Evolutionary conservation across 2,113 vertebrate genomes (phyloP).

Genomic region (Nycticryphes semicollaris): DNA sequence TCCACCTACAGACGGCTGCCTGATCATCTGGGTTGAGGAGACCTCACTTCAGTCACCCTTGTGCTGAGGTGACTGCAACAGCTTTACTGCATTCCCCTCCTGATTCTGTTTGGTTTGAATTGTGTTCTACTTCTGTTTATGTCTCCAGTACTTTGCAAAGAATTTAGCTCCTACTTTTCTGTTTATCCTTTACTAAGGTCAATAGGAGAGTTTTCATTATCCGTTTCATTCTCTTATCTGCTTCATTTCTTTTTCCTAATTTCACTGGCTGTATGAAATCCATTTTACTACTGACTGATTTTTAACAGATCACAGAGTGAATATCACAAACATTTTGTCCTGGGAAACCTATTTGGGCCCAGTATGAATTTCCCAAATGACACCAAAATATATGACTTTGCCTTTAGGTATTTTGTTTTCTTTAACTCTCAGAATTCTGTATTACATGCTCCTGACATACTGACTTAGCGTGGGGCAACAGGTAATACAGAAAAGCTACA

Average conservation of each 20-base stretch:
- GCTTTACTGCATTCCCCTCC: neutral
- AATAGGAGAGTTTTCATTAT: neutral
- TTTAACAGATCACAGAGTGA: neutral
- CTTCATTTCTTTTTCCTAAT: neutral
- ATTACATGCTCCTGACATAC: neutral
- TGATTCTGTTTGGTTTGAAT: neutral
- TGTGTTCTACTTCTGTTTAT: neutral
- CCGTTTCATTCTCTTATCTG: neutral
- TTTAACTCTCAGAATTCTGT: neutral
- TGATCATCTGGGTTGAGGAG: neutral
- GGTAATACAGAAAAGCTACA: neutral
- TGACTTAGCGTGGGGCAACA: neutral
- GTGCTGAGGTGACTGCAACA: neutral
- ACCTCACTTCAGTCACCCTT: neutral
- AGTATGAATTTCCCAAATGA: neutral
- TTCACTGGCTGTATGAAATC: neutral
- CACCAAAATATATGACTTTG: neutral
- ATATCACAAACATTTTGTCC: neutral
- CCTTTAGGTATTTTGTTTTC: neutral
- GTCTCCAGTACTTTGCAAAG: neutral
- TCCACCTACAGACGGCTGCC: neutral
- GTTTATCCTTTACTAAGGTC: neutral
- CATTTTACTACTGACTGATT: neutral
- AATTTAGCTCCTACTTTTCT: neutral
- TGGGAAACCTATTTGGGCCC: neutral